Conservation (phyloP, 2,797 vertebrate species). For the Spinus olivaceus region DNA sequence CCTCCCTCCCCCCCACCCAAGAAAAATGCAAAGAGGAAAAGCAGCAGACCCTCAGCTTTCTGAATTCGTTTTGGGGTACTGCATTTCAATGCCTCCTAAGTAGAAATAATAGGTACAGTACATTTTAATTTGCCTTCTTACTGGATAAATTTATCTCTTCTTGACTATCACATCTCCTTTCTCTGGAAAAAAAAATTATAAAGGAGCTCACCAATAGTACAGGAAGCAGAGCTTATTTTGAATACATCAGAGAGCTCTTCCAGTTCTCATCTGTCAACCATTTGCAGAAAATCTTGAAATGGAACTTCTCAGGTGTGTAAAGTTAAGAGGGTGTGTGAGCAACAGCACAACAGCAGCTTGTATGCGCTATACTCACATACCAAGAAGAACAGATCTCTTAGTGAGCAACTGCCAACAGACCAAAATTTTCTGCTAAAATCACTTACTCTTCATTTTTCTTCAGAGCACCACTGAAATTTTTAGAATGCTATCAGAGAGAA, state of each 20-base stretch:
- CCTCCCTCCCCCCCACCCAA: fast-evolving
- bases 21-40: neutral
- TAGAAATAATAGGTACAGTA: neutral
- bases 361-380: neutral
- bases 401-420: neutral
- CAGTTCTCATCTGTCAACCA: neutral
- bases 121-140: conserved; percentile 8
- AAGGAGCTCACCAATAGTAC: neutral
- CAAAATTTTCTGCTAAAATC: neutral
- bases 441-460: neutral
- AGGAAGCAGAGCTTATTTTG: neutral
- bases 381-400: neutral
- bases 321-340: neutral
- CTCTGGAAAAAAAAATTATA: neutral
- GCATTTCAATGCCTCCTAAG: neutral
- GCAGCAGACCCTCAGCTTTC: neutral
- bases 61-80: neutral
- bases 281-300: neutral
- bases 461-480: neutral
- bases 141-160: conserved; percentile 7
- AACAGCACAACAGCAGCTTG: neutral
- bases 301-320: neutral
- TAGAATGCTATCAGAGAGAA: neutral
- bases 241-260: neutral
- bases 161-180: neutral